Percentiles rank a stretch among this genome's conserved stretches.
Evolutionary conservation across 2,113 vertebrate species (phyloP).

Genomic region (Passer domesticus): DNA sequence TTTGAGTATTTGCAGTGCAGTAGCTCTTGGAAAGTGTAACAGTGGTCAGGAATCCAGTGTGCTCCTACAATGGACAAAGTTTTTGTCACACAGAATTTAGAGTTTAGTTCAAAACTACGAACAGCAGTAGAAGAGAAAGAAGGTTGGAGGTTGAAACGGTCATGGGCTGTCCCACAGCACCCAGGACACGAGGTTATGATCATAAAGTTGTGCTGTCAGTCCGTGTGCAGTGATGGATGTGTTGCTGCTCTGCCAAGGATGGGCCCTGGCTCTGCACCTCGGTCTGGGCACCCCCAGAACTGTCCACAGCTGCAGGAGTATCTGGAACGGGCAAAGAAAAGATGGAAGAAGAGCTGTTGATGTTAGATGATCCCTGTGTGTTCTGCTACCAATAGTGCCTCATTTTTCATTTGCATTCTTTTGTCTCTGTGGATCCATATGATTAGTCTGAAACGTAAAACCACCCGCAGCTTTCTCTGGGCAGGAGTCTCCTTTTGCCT

Average conservation of each 20-base stretch:
- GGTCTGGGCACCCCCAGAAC: rapidly evolving
- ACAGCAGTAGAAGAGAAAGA: background rate
- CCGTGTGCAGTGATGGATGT: background rate
- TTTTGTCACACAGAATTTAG: background rate
- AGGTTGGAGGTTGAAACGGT: background rate
- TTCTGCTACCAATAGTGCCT: background rate
- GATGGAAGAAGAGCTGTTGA: background rate
- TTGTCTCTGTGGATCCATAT: background rate
- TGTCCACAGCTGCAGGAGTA: background rate
- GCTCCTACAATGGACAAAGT: background rate
- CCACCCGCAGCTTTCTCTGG: background rate
- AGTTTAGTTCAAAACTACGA: background rate
- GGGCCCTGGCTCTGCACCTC: background rate
- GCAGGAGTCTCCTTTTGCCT: background rate
- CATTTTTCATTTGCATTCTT: background rate
- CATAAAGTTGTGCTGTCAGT: background rate
- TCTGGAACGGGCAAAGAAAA: background rate
- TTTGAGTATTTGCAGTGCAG: background rate
- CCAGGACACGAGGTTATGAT: background rate
- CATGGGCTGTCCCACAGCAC: background rate
- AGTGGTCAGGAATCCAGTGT: background rate
- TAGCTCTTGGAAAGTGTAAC: background rate
- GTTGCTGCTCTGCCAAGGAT: background rate
- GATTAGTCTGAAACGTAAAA: background rate
- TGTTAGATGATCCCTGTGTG: background rate